Percentiles rank a stretch among this genome's conserved stretches.
These are phyloP conservation scores for Peromyscus nudipes DNA, from an alignment of 2,797 vertebrate species.

Conservation along the genomic window DNA sequence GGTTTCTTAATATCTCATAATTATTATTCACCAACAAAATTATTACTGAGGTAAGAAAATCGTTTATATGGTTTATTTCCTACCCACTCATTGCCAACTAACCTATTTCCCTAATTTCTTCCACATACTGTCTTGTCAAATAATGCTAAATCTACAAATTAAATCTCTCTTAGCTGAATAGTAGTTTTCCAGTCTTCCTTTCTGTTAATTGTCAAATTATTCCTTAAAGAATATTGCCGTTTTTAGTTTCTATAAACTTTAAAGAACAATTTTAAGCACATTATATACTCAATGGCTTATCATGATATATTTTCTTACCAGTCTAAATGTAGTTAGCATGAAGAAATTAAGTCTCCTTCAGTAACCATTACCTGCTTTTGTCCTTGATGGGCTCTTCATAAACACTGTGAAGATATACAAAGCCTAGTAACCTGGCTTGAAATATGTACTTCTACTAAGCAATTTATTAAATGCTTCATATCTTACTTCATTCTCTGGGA, in stretches of 20 bases:
- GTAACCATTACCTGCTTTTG: constrained; percentile 12
- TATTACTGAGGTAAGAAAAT: constrained; percentile 34
- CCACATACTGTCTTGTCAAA: background rate
- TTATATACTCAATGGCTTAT: background rate
- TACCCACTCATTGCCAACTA: background rate
- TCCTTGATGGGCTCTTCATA: background rate
- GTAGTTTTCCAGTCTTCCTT: background rate
- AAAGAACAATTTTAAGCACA: constrained; percentile 37
- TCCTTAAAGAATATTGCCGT: background rate
- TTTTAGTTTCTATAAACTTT: constrained; percentile 25
- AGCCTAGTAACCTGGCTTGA: background rate
- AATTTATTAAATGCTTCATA: background rate
- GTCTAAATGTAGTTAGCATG: background rate
- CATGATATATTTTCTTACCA: background rate
- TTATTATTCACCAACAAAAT: background rate
- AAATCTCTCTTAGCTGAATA: background rate
- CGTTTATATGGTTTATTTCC: background rate
- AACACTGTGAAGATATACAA: background rate
- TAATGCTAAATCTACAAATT: background rate
- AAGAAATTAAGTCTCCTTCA: background rate
- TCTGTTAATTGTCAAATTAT: background rate
- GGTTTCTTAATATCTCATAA: constrained; percentile 13
- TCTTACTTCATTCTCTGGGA: background rate
- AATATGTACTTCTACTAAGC: background rate
- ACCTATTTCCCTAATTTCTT: background rate